Percentiles rank a stretch among this genome's conserved stretches.
Evolutionary conservation across 1,140 invertebrate genomes (phyloP).

Genomic region (Neodiprion fabricii): DNA sequence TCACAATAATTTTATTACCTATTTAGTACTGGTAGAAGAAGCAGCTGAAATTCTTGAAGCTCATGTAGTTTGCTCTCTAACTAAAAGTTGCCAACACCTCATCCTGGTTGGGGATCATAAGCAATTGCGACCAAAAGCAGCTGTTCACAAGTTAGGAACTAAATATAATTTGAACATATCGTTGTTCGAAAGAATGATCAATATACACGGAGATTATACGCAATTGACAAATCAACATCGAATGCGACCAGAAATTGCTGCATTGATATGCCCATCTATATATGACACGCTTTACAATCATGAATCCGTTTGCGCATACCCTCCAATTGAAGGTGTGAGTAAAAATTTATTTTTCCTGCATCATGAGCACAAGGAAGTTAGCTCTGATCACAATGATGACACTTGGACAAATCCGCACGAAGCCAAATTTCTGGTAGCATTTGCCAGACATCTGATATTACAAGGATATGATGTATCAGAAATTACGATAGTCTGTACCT

Average conservation of each 20-base stretch:
- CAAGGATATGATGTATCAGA: conserved; percentile 66
- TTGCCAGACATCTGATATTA: conserved; percentile 68
- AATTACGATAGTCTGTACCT: conserved; percentile 73
- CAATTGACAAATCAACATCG: conserved; percentile 68
- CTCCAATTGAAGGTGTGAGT: conserved; percentile 60
- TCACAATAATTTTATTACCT: conserved; percentile 20
- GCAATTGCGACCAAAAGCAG: conserved; percentile 73
- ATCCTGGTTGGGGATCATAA: conserved; percentile 86
- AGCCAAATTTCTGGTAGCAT: conserved; percentile 62
- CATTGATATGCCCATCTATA: conserved; percentile 67
- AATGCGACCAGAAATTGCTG: conserved; percentile 71
- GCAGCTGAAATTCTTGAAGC: conserved; percentile 85
- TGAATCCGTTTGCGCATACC: conserved; percentile 60
- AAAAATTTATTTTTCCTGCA: conserved; percentile 69
- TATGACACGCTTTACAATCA: conserved; percentile 67
- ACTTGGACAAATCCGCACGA: conserved; percentile 69
- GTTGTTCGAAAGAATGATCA: conserved; percentile 76
- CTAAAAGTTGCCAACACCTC: conserved; percentile 76
- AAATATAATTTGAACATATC: conserved; percentile 73
- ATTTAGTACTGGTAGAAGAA: conserved; percentile 80
- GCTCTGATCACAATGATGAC: conserved; percentile 54
- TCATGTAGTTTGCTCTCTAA: conserved; percentile 76
- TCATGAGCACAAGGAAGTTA: conserved; percentile 63
- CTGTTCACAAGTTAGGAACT: conserved; percentile 66
- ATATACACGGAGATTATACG: conserved; percentile 63